Evolutionary conservation across 2,888 invertebrate species (phyloP).

Genomic region (Oxycera nigricornis): DNA sequence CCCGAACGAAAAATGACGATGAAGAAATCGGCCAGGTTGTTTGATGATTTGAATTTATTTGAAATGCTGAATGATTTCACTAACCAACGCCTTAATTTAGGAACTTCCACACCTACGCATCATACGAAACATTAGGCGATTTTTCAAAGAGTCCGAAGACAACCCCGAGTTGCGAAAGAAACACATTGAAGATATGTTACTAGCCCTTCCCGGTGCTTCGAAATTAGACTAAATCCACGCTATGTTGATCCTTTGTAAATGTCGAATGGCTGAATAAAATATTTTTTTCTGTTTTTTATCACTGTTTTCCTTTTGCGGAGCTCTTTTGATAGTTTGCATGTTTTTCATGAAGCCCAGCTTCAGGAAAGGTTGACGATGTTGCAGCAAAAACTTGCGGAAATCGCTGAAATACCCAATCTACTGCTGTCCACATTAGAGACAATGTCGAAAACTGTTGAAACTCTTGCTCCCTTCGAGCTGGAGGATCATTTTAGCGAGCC

Average conservation of each 20-base stretch:
- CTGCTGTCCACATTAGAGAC: slow-evolving; percentile 59
- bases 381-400: slow-evolving; percentile 61
- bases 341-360: slow-evolving; percentile 51
- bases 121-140: slow-evolving; percentile 66
- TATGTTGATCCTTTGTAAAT: neutral
- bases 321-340: neutral
- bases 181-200: slow-evolving; percentile 61
- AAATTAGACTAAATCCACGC: slow-evolving; percentile 31
- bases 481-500: slow-evolving; percentile 50
- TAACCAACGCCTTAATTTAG: slow-evolving; percentile 52
- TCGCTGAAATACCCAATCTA: slow-evolving; percentile 60
- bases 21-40: slow-evolving; percentile 57
- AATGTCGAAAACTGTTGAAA: slow-evolving; percentile 59
- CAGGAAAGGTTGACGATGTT: slow-evolving; percentile 58
- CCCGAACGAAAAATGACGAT: slow-evolving; percentile 61
- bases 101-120: slow-evolving; percentile 71
- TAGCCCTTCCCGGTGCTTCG: slow-evolving; percentile 55
- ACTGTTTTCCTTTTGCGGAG: neutral
- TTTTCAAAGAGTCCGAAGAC: slow-evolving; percentile 61
- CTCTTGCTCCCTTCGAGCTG: slow-evolving; percentile 50
- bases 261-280: neutral
- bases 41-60: slow-evolving; percentile 45
- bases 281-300: neutral
- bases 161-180: slow-evolving; percentile 58
- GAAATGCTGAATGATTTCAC: neutral